Evolutionary conservation across 2,888 invertebrate species (phyloP), one percentile per base, ranked within the genome.

Genomic region (Microdon myrmicae): DNA sequence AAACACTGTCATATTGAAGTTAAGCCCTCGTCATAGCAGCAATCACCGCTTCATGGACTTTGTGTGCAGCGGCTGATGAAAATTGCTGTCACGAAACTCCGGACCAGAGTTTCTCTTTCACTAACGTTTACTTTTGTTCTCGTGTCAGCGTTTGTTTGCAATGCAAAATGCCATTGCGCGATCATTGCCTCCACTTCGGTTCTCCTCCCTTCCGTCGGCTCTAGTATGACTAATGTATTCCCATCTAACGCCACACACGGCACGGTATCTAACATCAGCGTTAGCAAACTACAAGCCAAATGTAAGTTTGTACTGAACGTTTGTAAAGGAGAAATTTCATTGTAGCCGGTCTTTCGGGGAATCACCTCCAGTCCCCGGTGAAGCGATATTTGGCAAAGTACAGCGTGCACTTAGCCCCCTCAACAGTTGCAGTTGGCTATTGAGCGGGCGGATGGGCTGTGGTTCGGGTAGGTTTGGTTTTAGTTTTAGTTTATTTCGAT

Each of bases 91-190:
- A 64, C 64, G 64, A 64, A 64, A 38, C 51, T 43, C 8, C 45
- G 43, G 53, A 51, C 64, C 47, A 58, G 51, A 64, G 64, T 64
- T 64, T 64, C 64, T 64, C 64, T 64, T 64, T 64, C 64, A 64
- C 64, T 64, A 58, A 51, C 51, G 58, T 58, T 64, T 51, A 64
- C 64, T 58, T 64, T 64, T 64, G 64, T 64, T 64, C 20, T 56
- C 58, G 64, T 47, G 45, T 58, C 58, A 58, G 47, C 51, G 51
- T 64, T 64, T 64, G 64, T 58, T 51, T 58, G 53, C 58, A 58
- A 64, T 58, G n/a, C n/a, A 28, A 64, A 51, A 53, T 51, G 26
- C 41, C 51, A 64, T 35, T n/a, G n/a, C 29, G 43, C 25, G 25
- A 28, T 17, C 17, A 16, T 8, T 31, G 29, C 35, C 25, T 6